A percentile compares a stretch with the other conserved stretches of the same genome.
phyloP scores from a whole-genome alignment of 2,113 vertebrate species.

The Clarias magur region DNA sequence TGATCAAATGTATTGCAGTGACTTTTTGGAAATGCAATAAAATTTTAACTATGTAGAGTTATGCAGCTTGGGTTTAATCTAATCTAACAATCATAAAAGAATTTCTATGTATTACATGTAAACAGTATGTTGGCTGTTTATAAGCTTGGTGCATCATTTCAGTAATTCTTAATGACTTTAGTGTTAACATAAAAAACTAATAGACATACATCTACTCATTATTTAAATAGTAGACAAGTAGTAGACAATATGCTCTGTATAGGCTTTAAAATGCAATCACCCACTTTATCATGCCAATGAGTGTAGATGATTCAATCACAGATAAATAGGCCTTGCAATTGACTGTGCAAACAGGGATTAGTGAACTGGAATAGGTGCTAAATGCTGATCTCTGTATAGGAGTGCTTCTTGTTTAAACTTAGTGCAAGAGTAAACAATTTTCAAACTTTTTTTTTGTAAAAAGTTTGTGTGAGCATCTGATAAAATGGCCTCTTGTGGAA shows the following conservation, averaged over 20 bases:
- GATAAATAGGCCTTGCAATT: background rate
- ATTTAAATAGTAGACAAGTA: background rate
- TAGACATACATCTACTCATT: background rate
- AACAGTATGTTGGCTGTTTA: background rate
- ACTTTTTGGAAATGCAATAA: background rate
- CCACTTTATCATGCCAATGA: background rate
- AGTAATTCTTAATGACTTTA: background rate
- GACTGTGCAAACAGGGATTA: slow-evolving; percentile 25
- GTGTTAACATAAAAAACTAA: background rate
- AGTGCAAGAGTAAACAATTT: no score
- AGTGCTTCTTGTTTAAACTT: background rate
- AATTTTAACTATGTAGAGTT: background rate
- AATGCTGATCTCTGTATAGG: background rate
- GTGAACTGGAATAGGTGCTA: background rate
- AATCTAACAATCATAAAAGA: background rate
- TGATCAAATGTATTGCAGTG: background rate
- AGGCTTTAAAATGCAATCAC: background rate
- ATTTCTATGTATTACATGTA: background rate
- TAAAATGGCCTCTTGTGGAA: slow-evolving; percentile 33
- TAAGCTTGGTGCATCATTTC: background rate
- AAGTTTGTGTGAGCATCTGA: slow-evolving; percentile 13
- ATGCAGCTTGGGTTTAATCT: background rate
- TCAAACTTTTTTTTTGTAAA: background rate
- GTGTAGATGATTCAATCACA: slow-evolving; percentile 25
- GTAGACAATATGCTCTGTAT: background rate